These are phyloP conservation scores for Actenoides hombroni DNA, from an alignment of 2,113 vertebrate species.

Conservation along the genomic window DNA sequence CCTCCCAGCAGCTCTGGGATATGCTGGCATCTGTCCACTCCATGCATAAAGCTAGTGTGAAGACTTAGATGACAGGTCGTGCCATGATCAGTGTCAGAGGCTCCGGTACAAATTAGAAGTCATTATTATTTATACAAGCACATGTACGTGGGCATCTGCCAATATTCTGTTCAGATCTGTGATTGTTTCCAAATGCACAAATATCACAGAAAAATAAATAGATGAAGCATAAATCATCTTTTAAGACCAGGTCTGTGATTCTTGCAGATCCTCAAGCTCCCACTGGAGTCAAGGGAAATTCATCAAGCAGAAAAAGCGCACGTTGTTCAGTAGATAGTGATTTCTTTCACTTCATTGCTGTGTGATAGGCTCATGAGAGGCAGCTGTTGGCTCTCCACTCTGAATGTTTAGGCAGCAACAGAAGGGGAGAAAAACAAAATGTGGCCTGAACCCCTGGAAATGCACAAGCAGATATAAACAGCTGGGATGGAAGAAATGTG, in stretches of 20 bases:
- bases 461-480: neutral
- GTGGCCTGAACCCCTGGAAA: neutral
- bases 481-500: neutral
- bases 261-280: neutral
- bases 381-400: neutral
- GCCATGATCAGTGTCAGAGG: neutral
- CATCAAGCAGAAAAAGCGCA: neutral
- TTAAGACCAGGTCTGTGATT: neutral
- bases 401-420: neutral
- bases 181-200: neutral
- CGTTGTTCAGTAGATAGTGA: neutral
- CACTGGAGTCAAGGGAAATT: neutral
- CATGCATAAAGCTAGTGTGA: accelerated
- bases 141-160: accelerated
- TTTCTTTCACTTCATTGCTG: neutral
- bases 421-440: neutral
- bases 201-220: neutral
- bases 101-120: neutral
- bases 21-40: neutral
- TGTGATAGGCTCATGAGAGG: neutral
- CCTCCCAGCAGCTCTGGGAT: neutral
- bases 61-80: accelerated
- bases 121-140: neutral
- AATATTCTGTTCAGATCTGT: neutral
- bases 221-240: neutral